These are phyloP conservation scores for Acanthiza pusilla DNA, from an alignment of 2,797 vertebrate species.

Conservation along the genomic window DNA sequence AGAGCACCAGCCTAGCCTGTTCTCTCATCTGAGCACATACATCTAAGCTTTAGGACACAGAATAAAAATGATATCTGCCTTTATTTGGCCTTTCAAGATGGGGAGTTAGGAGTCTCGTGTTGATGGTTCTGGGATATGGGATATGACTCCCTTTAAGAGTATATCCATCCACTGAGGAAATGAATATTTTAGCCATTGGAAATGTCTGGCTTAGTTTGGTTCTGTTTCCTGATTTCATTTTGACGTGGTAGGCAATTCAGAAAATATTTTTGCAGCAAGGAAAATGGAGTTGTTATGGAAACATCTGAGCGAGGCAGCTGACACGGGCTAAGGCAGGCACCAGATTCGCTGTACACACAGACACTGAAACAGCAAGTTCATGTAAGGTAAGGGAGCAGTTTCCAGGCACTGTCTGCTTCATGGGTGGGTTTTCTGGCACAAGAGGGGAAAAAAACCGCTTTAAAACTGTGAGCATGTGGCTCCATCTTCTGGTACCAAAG, in stretches of 20 bases:
- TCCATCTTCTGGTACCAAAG: conserved; percentile 53
- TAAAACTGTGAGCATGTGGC: conserved; percentile 22
- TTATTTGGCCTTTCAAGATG: not conserved
- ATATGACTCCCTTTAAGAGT: not conserved
- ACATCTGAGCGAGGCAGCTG: conserved; percentile 13
- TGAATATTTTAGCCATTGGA: not conserved
- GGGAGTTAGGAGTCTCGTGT: not conserved
- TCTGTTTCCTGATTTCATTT: not conserved
- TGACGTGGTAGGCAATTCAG: not conserved
- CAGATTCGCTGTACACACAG: not conserved
- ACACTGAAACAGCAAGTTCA: not conserved
- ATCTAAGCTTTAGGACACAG: not conserved
- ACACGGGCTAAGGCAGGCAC: not conserved
- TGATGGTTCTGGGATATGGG: not conserved
- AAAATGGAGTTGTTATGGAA: conserved; percentile 37
- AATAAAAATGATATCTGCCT: not conserved
- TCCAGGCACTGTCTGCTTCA: not conserved
- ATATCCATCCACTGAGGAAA: not conserved
- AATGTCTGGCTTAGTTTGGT: not conserved
- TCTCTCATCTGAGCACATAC: not conserved
- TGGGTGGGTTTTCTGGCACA: not conserved
- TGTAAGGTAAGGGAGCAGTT: conserved; percentile 26
- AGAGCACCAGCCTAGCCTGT: not conserved
- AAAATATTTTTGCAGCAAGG: not conserved
- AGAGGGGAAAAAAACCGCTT: not conserved